Conservation (phyloP, 2,113 vertebrate genomes). For the Noctilio leporinus region DNA sequence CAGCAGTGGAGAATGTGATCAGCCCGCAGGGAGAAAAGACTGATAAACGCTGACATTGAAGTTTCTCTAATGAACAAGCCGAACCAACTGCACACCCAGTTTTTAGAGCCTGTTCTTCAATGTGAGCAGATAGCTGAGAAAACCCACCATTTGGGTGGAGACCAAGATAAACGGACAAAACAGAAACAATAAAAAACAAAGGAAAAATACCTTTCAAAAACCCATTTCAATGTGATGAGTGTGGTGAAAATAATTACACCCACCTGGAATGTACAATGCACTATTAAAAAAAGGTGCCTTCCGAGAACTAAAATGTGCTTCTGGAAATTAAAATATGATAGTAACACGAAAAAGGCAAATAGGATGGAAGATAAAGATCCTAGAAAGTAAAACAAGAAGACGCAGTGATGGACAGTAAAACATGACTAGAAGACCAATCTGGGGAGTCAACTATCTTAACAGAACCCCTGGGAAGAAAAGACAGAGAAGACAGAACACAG, state of each 20-base stretch:
- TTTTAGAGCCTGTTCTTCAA: background rate
- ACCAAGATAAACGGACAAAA: background rate
- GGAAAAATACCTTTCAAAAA: background rate
- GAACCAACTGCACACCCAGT: background rate
- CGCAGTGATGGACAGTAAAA: background rate
- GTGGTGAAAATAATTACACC: background rate
- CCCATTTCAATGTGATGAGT: background rate
- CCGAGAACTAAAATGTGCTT: background rate
- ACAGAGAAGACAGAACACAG: background rate
- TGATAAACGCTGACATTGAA: fast-evolving
- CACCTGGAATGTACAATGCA: background rate
- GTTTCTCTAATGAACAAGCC: background rate
- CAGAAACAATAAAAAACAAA: background rate
- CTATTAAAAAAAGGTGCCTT: too few relatives aligned
- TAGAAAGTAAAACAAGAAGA: background rate
- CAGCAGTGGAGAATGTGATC: background rate
- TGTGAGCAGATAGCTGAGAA: background rate
- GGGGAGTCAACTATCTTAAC: background rate
- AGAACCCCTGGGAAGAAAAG: background rate
- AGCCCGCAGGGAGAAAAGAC: background rate
- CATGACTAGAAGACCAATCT: background rate
- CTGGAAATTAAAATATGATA: background rate
- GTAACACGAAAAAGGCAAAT: too few relatives aligned
- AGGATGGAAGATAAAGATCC: background rate
- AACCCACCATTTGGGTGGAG: fast-evolving